These are phyloP conservation scores for Trilocha varians DNA, from an alignment of 2,888 invertebrate species.

Conservation along the genomic window DNA sequence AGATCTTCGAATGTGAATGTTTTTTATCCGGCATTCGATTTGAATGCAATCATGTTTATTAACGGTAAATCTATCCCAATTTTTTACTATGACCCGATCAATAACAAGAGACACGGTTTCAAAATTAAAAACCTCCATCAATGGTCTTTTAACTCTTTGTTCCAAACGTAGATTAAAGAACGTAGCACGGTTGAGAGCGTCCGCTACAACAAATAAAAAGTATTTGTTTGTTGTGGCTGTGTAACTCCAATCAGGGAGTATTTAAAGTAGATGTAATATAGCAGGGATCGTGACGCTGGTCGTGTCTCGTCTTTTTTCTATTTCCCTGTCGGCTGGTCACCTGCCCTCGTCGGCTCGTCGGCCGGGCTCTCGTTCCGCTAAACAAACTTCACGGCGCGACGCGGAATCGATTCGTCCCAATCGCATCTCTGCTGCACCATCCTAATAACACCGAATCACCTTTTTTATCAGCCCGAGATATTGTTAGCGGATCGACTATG, in stretches of 20 bases:
- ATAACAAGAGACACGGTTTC: background rate
- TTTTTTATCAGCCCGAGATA: constrained; percentile 55
- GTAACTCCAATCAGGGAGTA: no score
- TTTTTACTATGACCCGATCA: background rate
- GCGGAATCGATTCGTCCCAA: constrained; percentile 61
- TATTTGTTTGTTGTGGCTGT: no score
- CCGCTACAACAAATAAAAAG: no score
- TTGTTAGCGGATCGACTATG: constrained; percentile 62
- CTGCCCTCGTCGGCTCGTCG: constrained; percentile 8
- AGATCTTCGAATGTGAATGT: background rate
- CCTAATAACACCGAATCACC: constrained; percentile 57
- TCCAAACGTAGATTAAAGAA: background rate
- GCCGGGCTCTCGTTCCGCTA: constrained; percentile 56
- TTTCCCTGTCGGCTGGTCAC: constrained; percentile 7
- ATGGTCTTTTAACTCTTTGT: constrained; percentile 2
- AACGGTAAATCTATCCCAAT: background rate
- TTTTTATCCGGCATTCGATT: background rate
- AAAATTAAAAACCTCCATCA: background rate
- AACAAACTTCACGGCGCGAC: constrained; percentile 68
- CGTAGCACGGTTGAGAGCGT: no score
- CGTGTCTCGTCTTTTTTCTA: constrained; percentile 34
- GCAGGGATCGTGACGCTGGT: no score
- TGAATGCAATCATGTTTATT: background rate
- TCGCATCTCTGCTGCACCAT: constrained; percentile 53
- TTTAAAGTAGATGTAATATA: no score